Evolutionary conservation across 2,888 invertebrate genomes (phyloP), one percentile per base, ranked within the genome.

Genomic region (Lasius fuliginosus): DNA sequence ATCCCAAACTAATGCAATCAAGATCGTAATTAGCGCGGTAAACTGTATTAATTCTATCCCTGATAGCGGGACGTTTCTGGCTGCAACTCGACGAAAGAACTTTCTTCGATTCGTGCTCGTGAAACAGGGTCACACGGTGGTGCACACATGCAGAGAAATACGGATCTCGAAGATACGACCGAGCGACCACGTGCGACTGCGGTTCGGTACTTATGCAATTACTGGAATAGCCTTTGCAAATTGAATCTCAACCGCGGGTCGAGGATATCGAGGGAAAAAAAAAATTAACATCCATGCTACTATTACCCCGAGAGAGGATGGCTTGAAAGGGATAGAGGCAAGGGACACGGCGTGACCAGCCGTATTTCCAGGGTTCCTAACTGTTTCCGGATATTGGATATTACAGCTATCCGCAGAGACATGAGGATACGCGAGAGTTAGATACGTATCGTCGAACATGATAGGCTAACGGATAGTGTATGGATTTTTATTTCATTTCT

Each of bases 181-280:
- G 73, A 82, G 84, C 53, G 86, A 84, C 89, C 87, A 90, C 90
- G 86, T 87, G 91, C 86, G 87, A 87, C 86, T 83, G 89, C 82
- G 88, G 85, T 88, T 73, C 86, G 85, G 89, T 90, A 92, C 88
- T 92, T 91, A 89, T 81, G 86, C 92, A 92, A 92, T 92, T 92
- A 92, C 88, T 83, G 86, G 85, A 91, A 92, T 92, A 86, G 91
- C 88, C 86, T 86, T 90, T 86, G 91, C 90, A 92, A 92, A 92
- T 92, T 92, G 91, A 91, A 92, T 92, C 89, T 90, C 87, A 84
- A 89, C 91, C 90, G 82, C 84, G 81, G 49, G 82, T 68, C 74
- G 76, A 76, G 85, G 86, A 89, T 89, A 90, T 90, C 85, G 88
- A 84, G 77, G 77, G 42, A 11, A 49, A 75, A 87, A 88, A 88